These are phyloP conservation scores for Apamea epomidion DNA, from an alignment of 2,888 invertebrate genomes.

Conservation along the genomic window DNA sequence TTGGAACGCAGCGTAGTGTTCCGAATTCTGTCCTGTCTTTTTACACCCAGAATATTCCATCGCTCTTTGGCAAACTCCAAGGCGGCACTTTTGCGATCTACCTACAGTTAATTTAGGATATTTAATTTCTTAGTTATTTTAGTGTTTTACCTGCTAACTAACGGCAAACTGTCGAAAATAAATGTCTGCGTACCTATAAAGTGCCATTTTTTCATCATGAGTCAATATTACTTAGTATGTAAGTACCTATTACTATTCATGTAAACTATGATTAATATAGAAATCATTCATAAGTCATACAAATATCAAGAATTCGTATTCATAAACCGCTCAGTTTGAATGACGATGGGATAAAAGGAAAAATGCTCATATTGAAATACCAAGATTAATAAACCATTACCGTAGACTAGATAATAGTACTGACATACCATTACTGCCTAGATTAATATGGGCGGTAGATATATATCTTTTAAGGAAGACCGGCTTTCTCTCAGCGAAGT, in stretches of 20 bases:
- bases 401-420: conserved; percentile 5
- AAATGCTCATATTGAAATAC: conserved; percentile 41
- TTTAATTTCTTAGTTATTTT: neutral
- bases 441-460: neutral
- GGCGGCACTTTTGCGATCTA: neutral
- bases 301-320: conserved; percentile 39
- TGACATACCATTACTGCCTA: neutral
- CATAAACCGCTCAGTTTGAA: neutral
- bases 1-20: neutral
- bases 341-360: conserved; percentile 27
- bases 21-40: neutral
- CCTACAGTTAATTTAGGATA: neutral
- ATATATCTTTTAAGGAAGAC: conserved; percentile 18
- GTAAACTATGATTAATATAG: conserved; percentile 24
- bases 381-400: neutral
- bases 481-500: neutral
- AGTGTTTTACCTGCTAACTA: neutral
- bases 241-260: neutral
- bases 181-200: neutral
- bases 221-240: neutral
- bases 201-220: conserved; percentile 5
- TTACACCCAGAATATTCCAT: neutral
- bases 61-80: neutral
- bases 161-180: neutral
- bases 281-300: conserved; percentile 31